Conservation (phyloP, 2,888 invertebrate genomes). For the Xanthia icteritia region DNA sequence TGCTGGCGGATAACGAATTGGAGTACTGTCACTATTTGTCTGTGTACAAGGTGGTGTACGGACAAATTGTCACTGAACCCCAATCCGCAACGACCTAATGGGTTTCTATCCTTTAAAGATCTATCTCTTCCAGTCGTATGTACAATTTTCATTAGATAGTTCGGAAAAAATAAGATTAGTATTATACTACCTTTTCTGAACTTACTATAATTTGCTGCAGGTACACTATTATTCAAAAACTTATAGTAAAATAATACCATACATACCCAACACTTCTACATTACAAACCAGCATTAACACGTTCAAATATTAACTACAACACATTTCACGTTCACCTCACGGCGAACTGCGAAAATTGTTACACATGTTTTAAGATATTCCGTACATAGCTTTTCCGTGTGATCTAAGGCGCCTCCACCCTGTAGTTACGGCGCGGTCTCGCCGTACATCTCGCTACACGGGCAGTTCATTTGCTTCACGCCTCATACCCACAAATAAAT, state of each 20-base stretch:
- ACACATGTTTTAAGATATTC: conserved; percentile 71
- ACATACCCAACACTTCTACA: conserved; percentile 20
- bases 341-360: conserved; percentile 65
- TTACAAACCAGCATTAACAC: conserved; percentile 42
- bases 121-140: background rate
- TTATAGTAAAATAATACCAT: conserved; percentile 6
- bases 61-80: conserved; percentile 33
- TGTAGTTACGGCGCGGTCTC: conserved; percentile 80
- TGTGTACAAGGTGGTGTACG: conserved; percentile 21
- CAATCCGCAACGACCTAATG: background rate
- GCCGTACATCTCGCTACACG: conserved; percentile 85
- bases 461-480: conserved; percentile 89
- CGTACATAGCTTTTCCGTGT: conserved; percentile 67
- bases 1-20: conserved; percentile 74
- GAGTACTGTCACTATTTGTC: conserved; percentile 62
- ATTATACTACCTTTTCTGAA: background rate
- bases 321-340: conserved; percentile 63
- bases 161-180: background rate
- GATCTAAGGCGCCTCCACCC: conserved; percentile 67
- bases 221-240: background rate
- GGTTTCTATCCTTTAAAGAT: background rate
- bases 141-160: background rate
- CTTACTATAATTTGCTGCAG: background rate
- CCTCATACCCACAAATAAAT: conserved; percentile 89
- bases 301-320: conserved; percentile 63